phyloP scores from a whole-genome alignment of 2,888 invertebrate genomes.

The Saturnia japonica region DNA sequence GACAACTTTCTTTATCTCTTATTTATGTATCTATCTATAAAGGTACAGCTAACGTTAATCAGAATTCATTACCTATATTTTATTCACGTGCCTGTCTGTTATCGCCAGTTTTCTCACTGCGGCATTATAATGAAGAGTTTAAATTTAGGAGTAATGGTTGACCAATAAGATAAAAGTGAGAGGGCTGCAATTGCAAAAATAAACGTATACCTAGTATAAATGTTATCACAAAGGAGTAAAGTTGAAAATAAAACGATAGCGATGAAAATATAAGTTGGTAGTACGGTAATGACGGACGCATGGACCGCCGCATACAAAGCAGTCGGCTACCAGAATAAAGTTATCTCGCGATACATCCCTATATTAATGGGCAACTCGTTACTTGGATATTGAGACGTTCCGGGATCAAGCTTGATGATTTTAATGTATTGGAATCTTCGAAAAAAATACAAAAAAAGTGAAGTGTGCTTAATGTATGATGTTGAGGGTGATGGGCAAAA shows the following conservation, averaged over 20 bases:
- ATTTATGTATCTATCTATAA: constrained; percentile 53
- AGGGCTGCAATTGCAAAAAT: constrained; percentile 60
- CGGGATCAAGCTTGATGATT: constrained; percentile 65
- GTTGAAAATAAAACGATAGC: constrained; percentile 36
- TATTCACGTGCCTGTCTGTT: constrained; percentile 69
- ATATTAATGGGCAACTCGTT: constrained; percentile 81
- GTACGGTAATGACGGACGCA: constrained; percentile 76
- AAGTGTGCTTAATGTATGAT: not conserved
- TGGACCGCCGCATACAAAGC: constrained; percentile 80
- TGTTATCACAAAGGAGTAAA: constrained; percentile 42
- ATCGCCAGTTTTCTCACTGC: constrained; percentile 78
- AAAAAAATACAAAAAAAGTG: constrained; percentile 41
- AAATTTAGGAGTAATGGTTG: constrained; percentile 81
- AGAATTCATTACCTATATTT: constrained; percentile 77
- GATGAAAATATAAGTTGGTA: constrained; percentile 45
- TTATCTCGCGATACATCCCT: constrained; percentile 81
- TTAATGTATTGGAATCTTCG: constrained; percentile 58
- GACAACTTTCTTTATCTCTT: constrained; percentile 38
- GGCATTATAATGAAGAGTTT: constrained; percentile 80
- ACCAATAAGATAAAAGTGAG: constrained; percentile 82
- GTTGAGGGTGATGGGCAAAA: not conserved
- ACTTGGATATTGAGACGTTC: constrained; percentile 80
- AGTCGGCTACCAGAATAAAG: constrained; percentile 82
- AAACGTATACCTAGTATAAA: constrained; percentile 26
- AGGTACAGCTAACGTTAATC: constrained; percentile 59